Evolutionary conservation across 1,140 invertebrate genomes (phyloP).

Genomic region (Drosophila truncata): DNA sequence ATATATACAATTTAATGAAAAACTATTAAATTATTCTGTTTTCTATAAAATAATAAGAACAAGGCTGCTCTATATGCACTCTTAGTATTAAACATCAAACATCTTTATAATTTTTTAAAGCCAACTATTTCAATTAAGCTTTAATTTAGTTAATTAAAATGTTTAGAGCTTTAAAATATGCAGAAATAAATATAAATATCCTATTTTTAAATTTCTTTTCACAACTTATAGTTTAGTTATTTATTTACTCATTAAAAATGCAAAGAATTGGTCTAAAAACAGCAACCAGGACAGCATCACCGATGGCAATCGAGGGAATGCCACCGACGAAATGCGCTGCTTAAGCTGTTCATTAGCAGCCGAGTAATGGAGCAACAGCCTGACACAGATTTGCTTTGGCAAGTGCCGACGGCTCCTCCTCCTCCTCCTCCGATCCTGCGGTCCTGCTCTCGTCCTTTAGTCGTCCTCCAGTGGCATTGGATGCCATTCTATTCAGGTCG

Average conservation of each 20-base stretch:
- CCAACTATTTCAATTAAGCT: background rate
- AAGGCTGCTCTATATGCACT: background rate
- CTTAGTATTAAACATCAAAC: no score
- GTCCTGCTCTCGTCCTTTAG: background rate
- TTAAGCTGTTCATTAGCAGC: constrained; percentile 68
- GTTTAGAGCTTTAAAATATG: background rate
- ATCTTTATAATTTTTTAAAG: background rate
- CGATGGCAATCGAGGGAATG: constrained; percentile 13
- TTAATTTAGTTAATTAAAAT: background rate
- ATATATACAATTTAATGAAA: background rate
- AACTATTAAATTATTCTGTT: background rate
- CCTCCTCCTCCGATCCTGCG: constrained; percentile 2
- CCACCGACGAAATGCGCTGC: constrained; percentile 50
- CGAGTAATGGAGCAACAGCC: constrained; percentile 47
- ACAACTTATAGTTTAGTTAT: background rate
- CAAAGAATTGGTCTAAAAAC: background rate
- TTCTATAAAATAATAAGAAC: background rate
- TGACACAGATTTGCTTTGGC: constrained; percentile 56
- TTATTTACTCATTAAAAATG: background rate
- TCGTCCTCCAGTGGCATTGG: background rate
- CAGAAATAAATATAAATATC: no score
- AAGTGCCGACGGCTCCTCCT: constrained; percentile 29
- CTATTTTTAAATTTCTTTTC: background rate
- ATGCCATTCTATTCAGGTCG: constrained; percentile 26
- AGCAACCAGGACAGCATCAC: constrained; percentile 16